Evolutionary conservation across 2,113 vertebrate species (phyloP).

Genomic region (Ahaetulla prasina): DNA sequence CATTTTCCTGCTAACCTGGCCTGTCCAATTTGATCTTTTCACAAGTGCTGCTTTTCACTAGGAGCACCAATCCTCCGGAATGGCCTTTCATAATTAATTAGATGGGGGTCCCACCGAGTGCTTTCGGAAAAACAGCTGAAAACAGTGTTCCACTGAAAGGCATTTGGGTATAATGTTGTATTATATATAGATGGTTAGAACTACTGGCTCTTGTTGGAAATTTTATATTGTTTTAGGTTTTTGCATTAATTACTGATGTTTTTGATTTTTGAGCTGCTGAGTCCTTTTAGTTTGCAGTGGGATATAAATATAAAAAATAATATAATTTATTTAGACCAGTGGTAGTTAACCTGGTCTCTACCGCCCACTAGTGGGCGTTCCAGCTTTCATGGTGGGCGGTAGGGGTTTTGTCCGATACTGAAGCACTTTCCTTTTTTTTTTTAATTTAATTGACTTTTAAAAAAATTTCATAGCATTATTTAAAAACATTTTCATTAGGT

Average conservation of each 20-base stretch:
- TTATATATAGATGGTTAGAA: not conserved
- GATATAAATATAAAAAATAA: not conserved
- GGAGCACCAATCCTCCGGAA: not conserved
- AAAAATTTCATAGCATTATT: too few relatives aligned
- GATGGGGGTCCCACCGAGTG: not conserved
- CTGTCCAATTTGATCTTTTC: not conserved
- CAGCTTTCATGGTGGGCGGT: too few relatives aligned
- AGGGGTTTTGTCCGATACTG: too few relatives aligned
- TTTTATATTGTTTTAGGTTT: not conserved
- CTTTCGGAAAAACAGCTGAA: not conserved
- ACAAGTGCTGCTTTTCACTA: not conserved
- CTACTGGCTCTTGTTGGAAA: not conserved
- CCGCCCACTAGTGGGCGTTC: too few relatives aligned
- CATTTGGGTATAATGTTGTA: not conserved
- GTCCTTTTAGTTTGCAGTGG: not conserved
- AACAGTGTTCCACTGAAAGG: not conserved
- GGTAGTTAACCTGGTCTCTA: too few relatives aligned
- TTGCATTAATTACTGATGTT: not conserved
- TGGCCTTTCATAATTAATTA: not conserved
- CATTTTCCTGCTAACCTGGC: not conserved
- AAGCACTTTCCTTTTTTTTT: too few relatives aligned
- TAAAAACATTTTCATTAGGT: too few relatives aligned
- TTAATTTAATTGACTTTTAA: too few relatives aligned
- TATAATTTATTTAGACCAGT: not conserved
- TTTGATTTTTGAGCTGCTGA: not conserved